Base-by-base conservation (phyloP, 1,140 invertebrate genomes). In the Oncopodura yosiiana region DNA sequence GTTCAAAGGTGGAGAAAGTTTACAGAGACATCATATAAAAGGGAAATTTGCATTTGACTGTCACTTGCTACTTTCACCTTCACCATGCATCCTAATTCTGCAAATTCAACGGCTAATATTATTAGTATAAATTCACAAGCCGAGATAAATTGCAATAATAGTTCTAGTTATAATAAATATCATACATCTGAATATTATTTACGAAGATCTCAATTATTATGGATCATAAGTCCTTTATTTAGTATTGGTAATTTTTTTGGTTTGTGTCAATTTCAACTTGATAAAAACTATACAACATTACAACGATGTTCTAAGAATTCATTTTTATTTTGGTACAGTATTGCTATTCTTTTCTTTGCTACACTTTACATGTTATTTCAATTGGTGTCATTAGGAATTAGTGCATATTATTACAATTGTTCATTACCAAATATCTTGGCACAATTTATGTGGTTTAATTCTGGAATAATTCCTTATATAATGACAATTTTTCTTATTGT, bases 361-460 rank as follows among this genome's bases (percentile, higher is more conserved):
- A 41, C 49, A 0, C n/a, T 18, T 30, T 42, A 51, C 38, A 11
- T 51, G 16, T 3, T 1, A 0, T 51, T 51, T 51, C 26, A 42
- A 23, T 11, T 29, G 1, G 38, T 41, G 0, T 51, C 49, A 12
- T 29, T 51, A 0, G 8, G 24, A 1, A 14, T 51, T n/a, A n/a
- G 4, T 51, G 29, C 12, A 42, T 51, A 8, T 14, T 14, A n/a
- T 8, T 24, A 42, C 3, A n/a, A n/a, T n/a, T 23, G n/a, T 12
- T 6, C 29, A 18, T 11, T 51, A 9, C 12, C 44, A 1, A 19
- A 34, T 26, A 26, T 37, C 11, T 12, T 38, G 3, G 41, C 16
- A 12, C 51, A 52, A 43, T 18, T 11, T 18, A 26, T 41, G 6
- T 52, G 49, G 49, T 52, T 52, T 27, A 26, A 9, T 2, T 27